Evolutionary conservation across 1,140 invertebrate species (phyloP).

Genomic region (Pogonus chalceus): DNA sequence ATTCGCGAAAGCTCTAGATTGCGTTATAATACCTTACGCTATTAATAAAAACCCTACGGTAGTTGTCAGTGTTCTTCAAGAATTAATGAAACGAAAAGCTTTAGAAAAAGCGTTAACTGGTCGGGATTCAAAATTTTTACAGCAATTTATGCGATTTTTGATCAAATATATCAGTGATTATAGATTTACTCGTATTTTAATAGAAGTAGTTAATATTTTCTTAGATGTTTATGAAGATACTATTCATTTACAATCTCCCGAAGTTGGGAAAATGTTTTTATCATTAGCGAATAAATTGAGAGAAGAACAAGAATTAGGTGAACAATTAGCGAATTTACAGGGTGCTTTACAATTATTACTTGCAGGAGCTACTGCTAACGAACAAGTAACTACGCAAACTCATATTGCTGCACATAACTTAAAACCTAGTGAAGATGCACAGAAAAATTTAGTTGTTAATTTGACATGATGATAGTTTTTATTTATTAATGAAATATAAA

Average conservation of each 20-base stretch:
- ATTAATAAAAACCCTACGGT: conserved; percentile 59
- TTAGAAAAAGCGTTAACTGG: conserved; percentile 58
- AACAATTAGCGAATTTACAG: conserved; percentile 50
- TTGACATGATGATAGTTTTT: conserved; percentile 31
- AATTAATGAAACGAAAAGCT: conserved; percentile 69
- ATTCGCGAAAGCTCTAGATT: conserved; percentile 69
- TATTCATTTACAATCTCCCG: conserved; percentile 43
- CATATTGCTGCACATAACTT: conserved; percentile 32
- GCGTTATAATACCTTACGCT: conserved; percentile 52
- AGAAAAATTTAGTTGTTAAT: conserved; percentile 50
- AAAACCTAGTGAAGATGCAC: conserved; percentile 46
- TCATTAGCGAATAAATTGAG: conserved; percentile 49
- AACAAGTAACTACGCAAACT: conserved; percentile 22
- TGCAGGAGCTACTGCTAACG: conserved; percentile 39
- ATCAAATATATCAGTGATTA: conserved; percentile 61
- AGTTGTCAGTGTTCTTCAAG: conserved; percentile 70
- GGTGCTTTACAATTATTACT: conserved; percentile 61
- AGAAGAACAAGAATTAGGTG: conserved; percentile 55
- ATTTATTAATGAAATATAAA: too few relatives aligned
- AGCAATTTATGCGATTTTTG: conserved; percentile 64
- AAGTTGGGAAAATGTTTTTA: conserved; percentile 48
- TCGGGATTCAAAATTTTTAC: conserved; percentile 54
- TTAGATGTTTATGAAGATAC: conserved; percentile 61
- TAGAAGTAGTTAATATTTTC: conserved; percentile 62
- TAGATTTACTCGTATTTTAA: conserved; percentile 59